Evolutionary conservation across 2,113 vertebrate species (phyloP), one percentile per base, ranked within the genome.

Genomic region (Falco punctatus): DNA sequence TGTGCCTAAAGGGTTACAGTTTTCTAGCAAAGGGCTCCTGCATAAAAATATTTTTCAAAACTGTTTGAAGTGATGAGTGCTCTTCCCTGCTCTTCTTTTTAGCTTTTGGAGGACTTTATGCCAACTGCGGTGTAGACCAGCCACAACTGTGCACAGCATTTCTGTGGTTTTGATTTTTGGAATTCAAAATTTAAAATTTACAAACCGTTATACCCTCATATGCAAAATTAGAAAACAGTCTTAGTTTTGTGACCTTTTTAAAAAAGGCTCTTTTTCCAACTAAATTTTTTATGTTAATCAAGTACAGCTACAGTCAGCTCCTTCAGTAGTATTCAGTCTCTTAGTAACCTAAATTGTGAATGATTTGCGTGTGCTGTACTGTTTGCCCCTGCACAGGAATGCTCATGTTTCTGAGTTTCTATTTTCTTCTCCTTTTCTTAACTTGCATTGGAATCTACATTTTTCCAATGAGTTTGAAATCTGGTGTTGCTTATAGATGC

Each of bases 391-490:
- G 62, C 40, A 69, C 38, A 69, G 35, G 40, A 66, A 65, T 35
- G 40, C 23, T 85, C 12, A 27, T 44, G 86, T 82, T 42, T 75
- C 51, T 22, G 10, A 64, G 35, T 40, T 91, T 42, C 38, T 90
- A 0, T 83, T 94, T 81, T 46, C 61, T 65, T 46, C 49, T 91
- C 7, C 2, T 48, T 65, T 17, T 28, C 48, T 81, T 30, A 11
- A 61, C 44, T 81, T 67, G 9, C 26, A 38, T 82, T 70, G 49
- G 35, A 78, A 87, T 52, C 72, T 65, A 2, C 16, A 1, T 62
- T 96, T 95, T 95, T 86, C 33, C 27, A 64, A 3, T 81, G 77
- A 21, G 72, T 72, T 94, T 57, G 9, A 79, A 89, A 91, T 52
- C 89, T 69, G 4, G 0, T 26, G 11, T 30, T 94, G 90, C 89